Evolutionary conservation across 2,113 vertebrate genomes (phyloP).

Genomic region (Physeter macrocephalus): DNA sequence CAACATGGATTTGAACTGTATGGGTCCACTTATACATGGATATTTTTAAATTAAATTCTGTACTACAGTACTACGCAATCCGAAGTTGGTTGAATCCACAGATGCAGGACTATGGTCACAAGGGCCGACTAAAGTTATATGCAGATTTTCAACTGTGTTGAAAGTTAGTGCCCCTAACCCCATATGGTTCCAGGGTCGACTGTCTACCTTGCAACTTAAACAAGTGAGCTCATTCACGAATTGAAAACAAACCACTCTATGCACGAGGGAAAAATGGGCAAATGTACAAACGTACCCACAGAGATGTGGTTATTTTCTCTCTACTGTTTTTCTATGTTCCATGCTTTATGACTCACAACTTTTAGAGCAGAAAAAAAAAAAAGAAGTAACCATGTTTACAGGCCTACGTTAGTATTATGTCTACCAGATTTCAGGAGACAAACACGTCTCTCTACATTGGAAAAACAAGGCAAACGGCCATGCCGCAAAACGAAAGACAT

Average conservation of each 20-base stretch:
- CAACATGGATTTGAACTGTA: neutral
- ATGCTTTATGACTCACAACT: neutral
- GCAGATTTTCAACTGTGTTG: neutral
- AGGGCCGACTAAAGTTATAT: neutral
- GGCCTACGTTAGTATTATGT: neutral
- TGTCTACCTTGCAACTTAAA: neutral
- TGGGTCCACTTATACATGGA: neutral
- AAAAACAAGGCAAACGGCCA: neutral
- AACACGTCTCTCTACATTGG: rapidly evolving
- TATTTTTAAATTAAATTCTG: neutral
- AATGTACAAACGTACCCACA: rapidly evolving
- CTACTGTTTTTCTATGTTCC: neutral
- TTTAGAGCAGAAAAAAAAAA: neutral
- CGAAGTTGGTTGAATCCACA: neutral
- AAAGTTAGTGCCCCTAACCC: neutral
- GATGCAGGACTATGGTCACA: neutral
- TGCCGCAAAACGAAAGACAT: neutral
- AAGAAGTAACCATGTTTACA: neutral
- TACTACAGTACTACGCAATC: neutral
- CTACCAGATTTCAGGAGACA: neutral
- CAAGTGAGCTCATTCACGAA: neutral
- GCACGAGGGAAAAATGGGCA: neutral
- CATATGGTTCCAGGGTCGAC: neutral
- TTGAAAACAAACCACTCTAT: rapidly evolving
- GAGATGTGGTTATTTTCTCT: neutral